Evolutionary conservation across 2,797 vertebrate genomes (phyloP).

Genomic region (Luscinia luscinia): DNA sequence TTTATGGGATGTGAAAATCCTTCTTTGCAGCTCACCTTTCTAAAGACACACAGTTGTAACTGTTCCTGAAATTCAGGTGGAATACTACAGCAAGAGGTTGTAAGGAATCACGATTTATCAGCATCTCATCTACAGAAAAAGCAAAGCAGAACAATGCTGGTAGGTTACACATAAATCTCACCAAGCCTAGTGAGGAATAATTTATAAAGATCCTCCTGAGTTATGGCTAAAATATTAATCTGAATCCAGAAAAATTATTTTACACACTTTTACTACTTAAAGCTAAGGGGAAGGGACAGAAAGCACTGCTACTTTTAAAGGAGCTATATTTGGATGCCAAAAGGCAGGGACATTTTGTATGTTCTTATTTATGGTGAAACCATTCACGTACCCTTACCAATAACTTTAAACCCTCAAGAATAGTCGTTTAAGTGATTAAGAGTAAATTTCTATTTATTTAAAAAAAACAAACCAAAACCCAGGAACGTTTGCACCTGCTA

Average conservation of each 20-base stretch:
- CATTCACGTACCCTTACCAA: neutral
- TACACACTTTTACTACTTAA: neutral
- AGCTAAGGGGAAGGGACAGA: neutral
- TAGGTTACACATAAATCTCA: neutral
- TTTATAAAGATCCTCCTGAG: neutral
- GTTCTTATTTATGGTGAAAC: neutral
- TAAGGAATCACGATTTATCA: neutral
- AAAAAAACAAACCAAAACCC: neutral
- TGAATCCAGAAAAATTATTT: neutral
- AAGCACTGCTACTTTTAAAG: neutral
- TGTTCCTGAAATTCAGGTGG: neutral
- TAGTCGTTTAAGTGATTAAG: neutral
- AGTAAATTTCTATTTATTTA: neutral
- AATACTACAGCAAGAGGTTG: neutral
- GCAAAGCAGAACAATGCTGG: neutral
- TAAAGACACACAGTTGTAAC: neutral
- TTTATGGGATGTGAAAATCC: neutral
- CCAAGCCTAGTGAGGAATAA: neutral
- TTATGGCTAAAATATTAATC: neutral
- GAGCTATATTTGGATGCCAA: neutral
- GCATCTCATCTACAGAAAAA: neutral
- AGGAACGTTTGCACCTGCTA: slow-evolving; percentile 28
- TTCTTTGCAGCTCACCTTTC: neutral
- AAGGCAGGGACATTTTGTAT: neutral
- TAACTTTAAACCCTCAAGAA: neutral